phyloP scores from a whole-genome alignment of 2,888 invertebrate species.

The Melieria omissa region DNA sequence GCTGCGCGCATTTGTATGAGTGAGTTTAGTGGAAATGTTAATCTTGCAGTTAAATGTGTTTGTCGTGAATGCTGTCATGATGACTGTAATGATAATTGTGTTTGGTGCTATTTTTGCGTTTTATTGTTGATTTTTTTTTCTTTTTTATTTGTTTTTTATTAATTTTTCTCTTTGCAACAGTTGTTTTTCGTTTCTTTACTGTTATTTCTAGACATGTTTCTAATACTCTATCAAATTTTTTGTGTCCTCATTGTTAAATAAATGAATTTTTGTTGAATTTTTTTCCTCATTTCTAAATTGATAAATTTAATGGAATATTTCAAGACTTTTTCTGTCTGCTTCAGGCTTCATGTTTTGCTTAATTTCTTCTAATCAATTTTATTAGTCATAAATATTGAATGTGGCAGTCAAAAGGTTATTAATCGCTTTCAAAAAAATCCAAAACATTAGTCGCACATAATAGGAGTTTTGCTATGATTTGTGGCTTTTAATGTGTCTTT shows the following conservation, averaged over 20 bases:
- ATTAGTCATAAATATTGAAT: not conserved
- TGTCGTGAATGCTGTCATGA: not conserved
- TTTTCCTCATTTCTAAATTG: not conserved
- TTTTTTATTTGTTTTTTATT: not conserved
- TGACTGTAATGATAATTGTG: not conserved
- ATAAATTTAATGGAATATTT: not conserved
- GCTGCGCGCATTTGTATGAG: slow-evolving; percentile 2
- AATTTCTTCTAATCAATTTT: not conserved
- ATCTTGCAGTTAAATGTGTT: not conserved
- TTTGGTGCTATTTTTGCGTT: slow-evolving; percentile 2
- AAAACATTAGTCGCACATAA: no score
- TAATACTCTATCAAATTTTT: not conserved
- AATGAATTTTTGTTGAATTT: not conserved
- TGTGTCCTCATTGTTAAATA: not conserved
- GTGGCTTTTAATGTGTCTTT: no score
- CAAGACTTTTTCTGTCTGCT: no score
- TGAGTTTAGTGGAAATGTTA: slow-evolving; percentile 1
- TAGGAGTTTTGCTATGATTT: no score
- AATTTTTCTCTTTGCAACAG: not conserved
- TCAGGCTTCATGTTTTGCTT: not conserved
- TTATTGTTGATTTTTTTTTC: not conserved
- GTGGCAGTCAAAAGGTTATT: not conserved
- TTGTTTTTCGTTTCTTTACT: not conserved
- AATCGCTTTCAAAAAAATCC: not conserved
- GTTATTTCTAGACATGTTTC: not conserved